phyloP scores from a whole-genome alignment of 2,888 invertebrate species.

The Punctoribates punctum region DNA sequence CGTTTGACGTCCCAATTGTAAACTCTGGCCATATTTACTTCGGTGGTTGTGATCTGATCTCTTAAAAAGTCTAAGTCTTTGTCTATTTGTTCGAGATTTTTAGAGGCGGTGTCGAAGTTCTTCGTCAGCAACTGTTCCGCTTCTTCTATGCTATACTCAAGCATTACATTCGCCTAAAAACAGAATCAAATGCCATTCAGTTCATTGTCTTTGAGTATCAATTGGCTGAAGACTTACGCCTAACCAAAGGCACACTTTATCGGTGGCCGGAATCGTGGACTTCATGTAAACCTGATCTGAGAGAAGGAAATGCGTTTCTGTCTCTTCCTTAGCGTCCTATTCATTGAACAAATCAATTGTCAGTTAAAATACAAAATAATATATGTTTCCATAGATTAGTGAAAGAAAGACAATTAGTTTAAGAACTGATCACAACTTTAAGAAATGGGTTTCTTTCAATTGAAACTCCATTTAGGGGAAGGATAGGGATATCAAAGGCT shows the following conservation, averaged over 20 bases:
- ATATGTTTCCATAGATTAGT: too few relatives aligned
- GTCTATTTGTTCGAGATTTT: conserved; percentile 76
- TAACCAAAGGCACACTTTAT: conserved; percentile 71
- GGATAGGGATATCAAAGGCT: too few relatives aligned
- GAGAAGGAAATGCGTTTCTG: conserved; percentile 83
- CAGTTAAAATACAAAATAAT: too few relatives aligned
- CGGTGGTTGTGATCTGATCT: conserved; percentile 95
- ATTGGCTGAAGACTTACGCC: conserved; percentile 56
- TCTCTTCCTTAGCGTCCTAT: conserved; percentile 61
- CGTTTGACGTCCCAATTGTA: conserved; percentile 97
- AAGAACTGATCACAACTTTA: too few relatives aligned
- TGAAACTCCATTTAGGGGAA: too few relatives aligned
- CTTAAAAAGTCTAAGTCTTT: conserved; percentile 90
- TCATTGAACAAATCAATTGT: conserved; percentile 42
- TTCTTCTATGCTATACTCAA: conserved; percentile 89
- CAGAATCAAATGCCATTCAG: not conserved
- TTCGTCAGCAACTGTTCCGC: conserved; percentile 77
- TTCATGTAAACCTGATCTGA: conserved; percentile 86
- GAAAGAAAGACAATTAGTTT: too few relatives aligned
- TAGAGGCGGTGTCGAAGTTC: conserved; percentile 77
- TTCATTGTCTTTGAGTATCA: too few relatives aligned
- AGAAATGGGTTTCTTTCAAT: too few relatives aligned
- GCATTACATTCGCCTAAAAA: conserved; percentile 80
- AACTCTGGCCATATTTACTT: conserved; percentile 96
- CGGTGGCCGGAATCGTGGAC: conserved; percentile 81